A percentile compares a stretch with the other conserved stretches of the same genome.
phyloP scores from a whole-genome alignment of 2,888 invertebrate genomes.

The Eupithecia dodoneata region DNA sequence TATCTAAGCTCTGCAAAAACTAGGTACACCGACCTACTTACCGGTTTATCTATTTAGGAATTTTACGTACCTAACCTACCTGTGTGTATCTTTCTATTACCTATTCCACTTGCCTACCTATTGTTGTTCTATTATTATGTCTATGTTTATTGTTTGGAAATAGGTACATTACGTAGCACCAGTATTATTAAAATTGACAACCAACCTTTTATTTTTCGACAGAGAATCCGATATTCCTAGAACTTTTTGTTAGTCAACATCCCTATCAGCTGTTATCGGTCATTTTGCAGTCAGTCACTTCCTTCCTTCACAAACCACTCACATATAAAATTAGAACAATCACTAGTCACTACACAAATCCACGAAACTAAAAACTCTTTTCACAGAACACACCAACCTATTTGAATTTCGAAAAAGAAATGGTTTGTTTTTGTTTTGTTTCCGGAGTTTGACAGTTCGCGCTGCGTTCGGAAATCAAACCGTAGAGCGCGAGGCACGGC shows the following conservation, averaged over 20 bases:
- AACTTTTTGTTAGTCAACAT: constrained; percentile 46
- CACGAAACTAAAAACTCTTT: constrained; percentile 18
- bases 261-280: constrained; percentile 66
- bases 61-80: not conserved
- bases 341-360: constrained; percentile 39
- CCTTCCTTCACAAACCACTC: constrained; percentile 71
- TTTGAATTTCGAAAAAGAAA: constrained; percentile 49
- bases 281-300: constrained; percentile 61
- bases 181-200: not conserved
- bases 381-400: constrained; percentile 44
- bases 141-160: not conserved
- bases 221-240: constrained; percentile 2
- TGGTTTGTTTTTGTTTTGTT: constrained; percentile 49
- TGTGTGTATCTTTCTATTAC: not conserved
- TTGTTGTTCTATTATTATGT: not conserved
- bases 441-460: constrained; percentile 46
- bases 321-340: constrained; percentile 43
- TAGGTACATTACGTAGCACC: not conserved
- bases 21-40: not conserved
- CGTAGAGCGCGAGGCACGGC: constrained; percentile 64
- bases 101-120: not conserved
- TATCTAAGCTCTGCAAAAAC: too few relatives aligned
- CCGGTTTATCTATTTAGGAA: not conserved
- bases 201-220: constrained; percentile 9
- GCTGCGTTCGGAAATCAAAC: constrained; percentile 55